Percentiles rank a stretch among this genome's conserved stretches.
These are phyloP conservation scores for Agelastica alni DNA, from an alignment of 2,888 invertebrate genomes.

Conservation along the genomic window DNA sequence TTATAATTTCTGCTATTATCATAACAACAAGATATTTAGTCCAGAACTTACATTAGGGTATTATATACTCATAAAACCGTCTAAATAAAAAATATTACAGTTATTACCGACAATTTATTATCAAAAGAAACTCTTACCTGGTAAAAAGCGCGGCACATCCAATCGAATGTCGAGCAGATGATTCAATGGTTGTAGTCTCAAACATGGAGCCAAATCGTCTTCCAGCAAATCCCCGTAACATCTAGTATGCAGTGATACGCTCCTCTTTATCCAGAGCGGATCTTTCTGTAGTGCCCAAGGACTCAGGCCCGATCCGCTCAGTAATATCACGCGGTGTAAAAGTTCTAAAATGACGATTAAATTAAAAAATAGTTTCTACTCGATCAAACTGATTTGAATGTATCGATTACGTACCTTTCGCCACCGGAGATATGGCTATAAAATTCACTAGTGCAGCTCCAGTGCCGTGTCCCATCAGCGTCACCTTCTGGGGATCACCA, in stretches of 20 bases:
- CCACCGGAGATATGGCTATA: constrained; percentile 92
- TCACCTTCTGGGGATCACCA: constrained; percentile 91
- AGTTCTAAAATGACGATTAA: constrained; percentile 84
- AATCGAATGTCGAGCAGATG: constrained; percentile 75
- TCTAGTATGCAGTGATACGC: constrained; percentile 80
- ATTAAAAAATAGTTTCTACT: too few relatives aligned
- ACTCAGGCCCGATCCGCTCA: constrained; percentile 88
- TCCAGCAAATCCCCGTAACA: constrained; percentile 82
- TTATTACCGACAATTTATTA: too few relatives aligned
- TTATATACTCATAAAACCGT: too few relatives aligned
- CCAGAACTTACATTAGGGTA: too few relatives aligned
- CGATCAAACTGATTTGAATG: too few relatives aligned
- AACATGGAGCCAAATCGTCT: constrained; percentile 84
- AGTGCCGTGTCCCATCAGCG: constrained; percentile 93
- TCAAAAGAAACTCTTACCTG: constrained; percentile 62
- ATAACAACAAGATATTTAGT: too few relatives aligned
- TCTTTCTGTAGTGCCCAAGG: constrained; percentile 91
- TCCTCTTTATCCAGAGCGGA: constrained; percentile 77
- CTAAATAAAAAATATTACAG: too few relatives aligned
- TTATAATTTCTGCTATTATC: too few relatives aligned
- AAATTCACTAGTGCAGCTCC: constrained; percentile 97
- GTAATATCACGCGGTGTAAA: constrained; percentile 82
- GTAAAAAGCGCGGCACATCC: constrained; percentile 81
- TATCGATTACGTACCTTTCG: constrained; percentile 72
- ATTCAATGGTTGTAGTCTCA: constrained; percentile 75